Evolutionary conservation across 2,888 invertebrate species (phyloP).

Genomic region (Latheticus oryzae): DNA sequence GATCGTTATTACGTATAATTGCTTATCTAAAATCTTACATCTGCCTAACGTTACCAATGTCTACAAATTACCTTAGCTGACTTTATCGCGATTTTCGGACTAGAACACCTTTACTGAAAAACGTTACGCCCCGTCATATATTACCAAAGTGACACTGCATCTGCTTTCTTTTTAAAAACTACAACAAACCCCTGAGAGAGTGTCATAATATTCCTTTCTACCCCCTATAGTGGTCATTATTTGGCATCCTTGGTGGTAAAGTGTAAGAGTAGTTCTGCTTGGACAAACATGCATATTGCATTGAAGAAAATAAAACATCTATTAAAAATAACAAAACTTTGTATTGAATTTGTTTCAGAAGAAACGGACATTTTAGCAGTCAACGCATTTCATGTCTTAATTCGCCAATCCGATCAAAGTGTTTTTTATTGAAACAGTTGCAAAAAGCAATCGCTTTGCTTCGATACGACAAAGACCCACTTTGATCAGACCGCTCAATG

Average conservation of each 20-base stretch:
- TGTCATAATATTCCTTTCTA: constrained; percentile 64
- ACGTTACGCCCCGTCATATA: constrained; percentile 55
- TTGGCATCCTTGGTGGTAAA: constrained; percentile 58
- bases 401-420: constrained; percentile 50
- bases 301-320: neutral
- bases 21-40: constrained; percentile 40
- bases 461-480: constrained; percentile 26
- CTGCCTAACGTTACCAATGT: constrained; percentile 30
- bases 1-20: constrained; percentile 21
- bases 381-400: constrained; percentile 49
- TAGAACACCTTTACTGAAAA: constrained; percentile 50
- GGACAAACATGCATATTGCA: neutral
- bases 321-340: constrained; percentile 1
- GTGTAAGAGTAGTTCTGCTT: constrained; percentile 43
- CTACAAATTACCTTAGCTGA: constrained; percentile 43
- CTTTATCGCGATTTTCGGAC: constrained; percentile 51
- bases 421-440: constrained; percentile 38
- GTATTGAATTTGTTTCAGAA: constrained; percentile 19
- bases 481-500: constrained; percentile 38
- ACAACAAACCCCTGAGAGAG: constrained; percentile 59
- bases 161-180: constrained; percentile 51
- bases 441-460: constrained; percentile 30
- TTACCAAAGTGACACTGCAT: constrained; percentile 56
- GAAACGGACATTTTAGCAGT: constrained; percentile 20
- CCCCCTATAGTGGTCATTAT: constrained; percentile 59